Percentiles rank a stretch among this genome's conserved stretches.
These are phyloP conservation scores for Silurus asotus DNA, from an alignment of 2,113 vertebrate species.

Conservation along the genomic window DNA sequence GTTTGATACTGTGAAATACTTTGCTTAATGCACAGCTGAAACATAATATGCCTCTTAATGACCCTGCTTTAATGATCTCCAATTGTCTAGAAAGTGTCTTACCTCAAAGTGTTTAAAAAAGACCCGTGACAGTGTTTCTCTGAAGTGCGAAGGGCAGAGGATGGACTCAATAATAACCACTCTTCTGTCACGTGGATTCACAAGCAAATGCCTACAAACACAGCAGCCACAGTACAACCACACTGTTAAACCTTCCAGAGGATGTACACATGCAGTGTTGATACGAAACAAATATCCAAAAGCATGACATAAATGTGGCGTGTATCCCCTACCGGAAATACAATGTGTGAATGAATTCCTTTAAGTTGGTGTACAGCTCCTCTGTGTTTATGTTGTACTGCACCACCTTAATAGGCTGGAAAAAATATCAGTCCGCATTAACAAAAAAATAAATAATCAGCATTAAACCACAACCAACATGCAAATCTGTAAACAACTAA, in stretches of 20 bases:
- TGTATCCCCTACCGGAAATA: conserved; percentile 87
- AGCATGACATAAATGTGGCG: neutral
- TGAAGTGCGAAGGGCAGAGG: conserved; percentile 94
- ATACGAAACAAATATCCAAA: neutral
- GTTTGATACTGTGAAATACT: neutral
- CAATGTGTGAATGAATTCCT: conserved; percentile 95
- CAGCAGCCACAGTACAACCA: neutral
- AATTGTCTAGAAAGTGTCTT: neutral
- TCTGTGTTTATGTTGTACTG: conserved; percentile 98
- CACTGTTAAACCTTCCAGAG: neutral
- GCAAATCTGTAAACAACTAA: neutral
- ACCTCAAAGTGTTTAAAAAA: conserved; percentile 99
- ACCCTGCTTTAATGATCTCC: neutral
- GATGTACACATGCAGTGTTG: neutral
- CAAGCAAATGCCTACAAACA: conserved; percentile 84
- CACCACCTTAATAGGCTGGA: conserved; percentile 87
- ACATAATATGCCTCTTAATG: neutral
- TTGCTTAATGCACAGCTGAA: neutral
- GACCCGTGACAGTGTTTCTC: conserved; percentile 91
- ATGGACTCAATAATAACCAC: conserved; percentile 96
- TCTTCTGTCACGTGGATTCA: conserved; percentile 94
- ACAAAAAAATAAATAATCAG: neutral
- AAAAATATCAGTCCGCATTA: conserved; percentile 9
- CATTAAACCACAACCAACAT: neutral
- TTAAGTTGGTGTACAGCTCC: conserved; percentile 92